These are phyloP conservation scores for Penaeus chinensis DNA, from an alignment of 1,140 invertebrate genomes.

Conservation along the genomic window DNA sequence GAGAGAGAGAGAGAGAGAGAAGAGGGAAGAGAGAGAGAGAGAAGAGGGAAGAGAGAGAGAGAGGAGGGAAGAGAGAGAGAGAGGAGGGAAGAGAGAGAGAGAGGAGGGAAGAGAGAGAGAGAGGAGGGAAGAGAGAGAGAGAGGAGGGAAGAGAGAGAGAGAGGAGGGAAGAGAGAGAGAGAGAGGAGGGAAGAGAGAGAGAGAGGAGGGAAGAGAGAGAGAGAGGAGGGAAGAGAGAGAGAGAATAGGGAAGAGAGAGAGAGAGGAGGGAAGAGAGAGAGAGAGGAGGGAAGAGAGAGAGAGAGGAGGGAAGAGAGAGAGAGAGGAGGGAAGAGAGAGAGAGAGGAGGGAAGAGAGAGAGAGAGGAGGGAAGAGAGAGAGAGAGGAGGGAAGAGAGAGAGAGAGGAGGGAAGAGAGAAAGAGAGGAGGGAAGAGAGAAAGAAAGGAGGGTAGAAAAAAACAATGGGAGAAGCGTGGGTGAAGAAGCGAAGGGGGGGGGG, in stretches of 20 bases:
- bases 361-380: not conserved
- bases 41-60: no score
- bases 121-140: not conserved
- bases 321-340: conserved; percentile 1
- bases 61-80: not conserved
- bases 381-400: not conserved
- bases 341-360: not conserved
- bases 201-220: no score
- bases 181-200: not conserved
- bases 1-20: no score
- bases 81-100: not conserved
- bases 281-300: not conserved
- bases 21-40: not conserved
- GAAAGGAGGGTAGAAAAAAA: not conserved
- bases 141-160: not conserved
- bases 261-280: not conserved
- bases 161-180: not conserved
- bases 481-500: no score
- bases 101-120: not conserved
- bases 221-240: no score
- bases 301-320: conserved; percentile 8
- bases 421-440: not conserved
- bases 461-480: not conserved
- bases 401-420: not conserved
- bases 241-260: not conserved